phyloP scores from a whole-genome alignment of 2,113 vertebrate genomes.

The Sialia sialis region DNA sequence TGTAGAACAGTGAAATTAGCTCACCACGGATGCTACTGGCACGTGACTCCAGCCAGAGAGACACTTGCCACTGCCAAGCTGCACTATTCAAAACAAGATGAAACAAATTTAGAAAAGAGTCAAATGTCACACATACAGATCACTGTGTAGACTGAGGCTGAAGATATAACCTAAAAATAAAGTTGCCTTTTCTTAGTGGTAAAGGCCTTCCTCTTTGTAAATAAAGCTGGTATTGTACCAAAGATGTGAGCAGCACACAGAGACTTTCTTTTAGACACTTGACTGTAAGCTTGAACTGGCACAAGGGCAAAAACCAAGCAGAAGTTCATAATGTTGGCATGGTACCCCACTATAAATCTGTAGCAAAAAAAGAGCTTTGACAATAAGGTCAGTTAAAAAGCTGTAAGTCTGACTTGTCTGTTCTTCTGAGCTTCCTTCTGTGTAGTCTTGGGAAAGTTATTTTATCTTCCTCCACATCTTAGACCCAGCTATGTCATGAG shows the following conservation, averaged over 20 bases:
- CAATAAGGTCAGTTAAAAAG: neutral
- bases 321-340: neutral
- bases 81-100: neutral
- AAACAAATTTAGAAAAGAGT: constrained; percentile 6
- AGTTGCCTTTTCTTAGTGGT: neutral
- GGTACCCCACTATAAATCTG: neutral
- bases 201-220: neutral
- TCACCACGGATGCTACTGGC: neutral
- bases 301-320: neutral
- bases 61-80: neutral
- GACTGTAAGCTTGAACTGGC: neutral
- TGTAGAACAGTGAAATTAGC: neutral
- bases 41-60: neutral
- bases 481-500: neutral
- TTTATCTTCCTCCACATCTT: constrained; percentile 1
- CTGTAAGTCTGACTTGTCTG: neutral
- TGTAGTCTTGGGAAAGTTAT: constrained; percentile 13
- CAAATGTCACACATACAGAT: neutral
- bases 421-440: neutral
- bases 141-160: neutral
- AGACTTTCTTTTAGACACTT: neutral
- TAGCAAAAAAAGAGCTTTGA: neutral
- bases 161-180: constrained; percentile 48
- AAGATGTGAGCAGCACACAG: neutral
- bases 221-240: constrained; percentile 23